phyloP scores from a whole-genome alignment of 2,888 invertebrate genomes.

The Alloplasta piceator region DNA sequence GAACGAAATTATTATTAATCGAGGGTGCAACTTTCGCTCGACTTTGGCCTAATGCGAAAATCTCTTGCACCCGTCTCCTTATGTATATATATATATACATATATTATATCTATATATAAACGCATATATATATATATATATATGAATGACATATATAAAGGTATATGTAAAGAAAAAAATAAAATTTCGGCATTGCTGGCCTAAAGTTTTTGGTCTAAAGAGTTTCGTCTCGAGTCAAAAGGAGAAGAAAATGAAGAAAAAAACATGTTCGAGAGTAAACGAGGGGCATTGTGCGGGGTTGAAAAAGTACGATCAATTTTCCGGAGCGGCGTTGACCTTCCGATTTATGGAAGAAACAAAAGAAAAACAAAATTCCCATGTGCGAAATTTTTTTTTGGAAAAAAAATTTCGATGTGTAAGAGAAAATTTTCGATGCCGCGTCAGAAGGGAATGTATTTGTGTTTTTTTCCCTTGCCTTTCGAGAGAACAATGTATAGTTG shows the following conservation, averaged over 20 bases:
- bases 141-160: slow-evolving; percentile 45
- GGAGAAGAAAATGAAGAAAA: slow-evolving; percentile 23
- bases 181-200: slow-evolving; percentile 68
- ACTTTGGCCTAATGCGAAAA: slow-evolving; percentile 72
- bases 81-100: slow-evolving; percentile 41
- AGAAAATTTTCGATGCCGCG: not conserved
- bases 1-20: slow-evolving; percentile 63
- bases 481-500: slow-evolving; percentile 5
- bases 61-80: slow-evolving; percentile 48
- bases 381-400: slow-evolving; percentile 26
- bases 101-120: slow-evolving; percentile 25
- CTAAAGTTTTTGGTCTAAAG: slow-evolving; percentile 71
- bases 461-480: slow-evolving; percentile 2
- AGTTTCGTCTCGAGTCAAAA: slow-evolving; percentile 66
- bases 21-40: slow-evolving; percentile 69
- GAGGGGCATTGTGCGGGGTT: slow-evolving; percentile 41
- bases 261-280: slow-evolving; percentile 57
- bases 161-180: no score
- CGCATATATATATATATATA: slow-evolving; percentile 61
- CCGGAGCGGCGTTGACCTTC: slow-evolving; percentile 66
- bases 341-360: slow-evolving; percentile 60
- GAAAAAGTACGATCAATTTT: slow-evolving; percentile 65
- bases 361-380: slow-evolving; percentile 53
- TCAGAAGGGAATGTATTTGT: slow-evolving; percentile 2
- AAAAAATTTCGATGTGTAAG: slow-evolving; percentile 28